Evolutionary conservation across 2,797 vertebrate genomes (phyloP), one percentile per base, ranked within the genome.

Genomic region (Psittacula derbiana): DNA sequence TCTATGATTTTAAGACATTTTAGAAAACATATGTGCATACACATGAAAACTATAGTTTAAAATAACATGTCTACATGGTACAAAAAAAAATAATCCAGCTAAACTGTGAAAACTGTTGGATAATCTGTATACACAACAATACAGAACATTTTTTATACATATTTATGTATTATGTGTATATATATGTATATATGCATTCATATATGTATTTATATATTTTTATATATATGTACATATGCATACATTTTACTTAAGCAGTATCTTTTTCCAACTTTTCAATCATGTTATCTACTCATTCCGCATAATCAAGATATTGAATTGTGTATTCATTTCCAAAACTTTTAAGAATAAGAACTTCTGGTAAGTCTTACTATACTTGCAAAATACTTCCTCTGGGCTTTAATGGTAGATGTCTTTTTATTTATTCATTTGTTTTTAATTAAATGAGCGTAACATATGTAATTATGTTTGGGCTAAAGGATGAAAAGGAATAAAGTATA

Each of bases 401-500:
- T 50, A 50, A 9, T 64, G 9, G 7, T 86, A 76, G n/a, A 4
- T 62, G 8, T 2, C 8, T n/a, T 70, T 61, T 61, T 40, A 78
- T 74, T 75, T 80, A 71, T 84, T 58, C 8, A 52, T 83, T 61
- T 83, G 31, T 79, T 58, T 74, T 72, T 6, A 62, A 82, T 70
- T 46, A 87, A 82, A 83, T 31, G 3, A 13, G 30, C 3, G 24
- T 4, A 62, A 28, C 0, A 4, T 67, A 62, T 64, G 20, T 60
- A 76, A 70, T 57, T 47, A 91, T 67, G 6, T 20, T 85, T 71
- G n/a, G 13, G 27, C 12, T 73, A 38, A 86, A 50, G 20, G 64
- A 91, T 85, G 38, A 85, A 88, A 93, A 83, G 18, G 40, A 94
- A 80, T 85, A 78, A 85, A 76, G 93, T 36, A 82, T 89, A 30